Percentiles rank a stretch among this genome's conserved stretches.
Conservation (phyloP, 2,797 vertebrate species). For the Sebastes matsubarae region DNA sequence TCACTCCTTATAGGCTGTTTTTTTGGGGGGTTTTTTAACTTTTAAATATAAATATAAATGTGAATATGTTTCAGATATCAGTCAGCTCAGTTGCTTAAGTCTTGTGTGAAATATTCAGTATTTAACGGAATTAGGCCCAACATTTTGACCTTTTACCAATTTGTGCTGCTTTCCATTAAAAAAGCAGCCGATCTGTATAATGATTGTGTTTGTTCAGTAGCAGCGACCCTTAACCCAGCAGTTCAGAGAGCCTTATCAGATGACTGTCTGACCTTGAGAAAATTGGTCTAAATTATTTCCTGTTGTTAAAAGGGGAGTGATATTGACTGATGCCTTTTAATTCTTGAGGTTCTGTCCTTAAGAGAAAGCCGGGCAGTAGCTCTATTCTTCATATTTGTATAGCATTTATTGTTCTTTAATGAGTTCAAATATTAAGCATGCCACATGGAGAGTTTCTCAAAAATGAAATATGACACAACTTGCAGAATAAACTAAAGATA, state of each 20-base stretch:
- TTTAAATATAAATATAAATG: not conserved
- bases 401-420: conserved; percentile 18
- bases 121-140: conserved; percentile 28
- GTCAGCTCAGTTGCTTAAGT: not conserved
- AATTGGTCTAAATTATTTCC: conserved; percentile 91
- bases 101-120: conserved; percentile 3
- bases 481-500: not conserved
- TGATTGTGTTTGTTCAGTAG: conserved; percentile 83
- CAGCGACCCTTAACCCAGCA: conserved; percentile 81
- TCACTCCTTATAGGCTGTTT: not conserved
- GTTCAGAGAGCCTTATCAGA: conserved; percentile 85
- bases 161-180: conserved; percentile 60
- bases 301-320: conserved; percentile 83
- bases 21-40: too few relatives aligned
- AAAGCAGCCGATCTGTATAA: conserved; percentile 82
- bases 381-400: not conserved
- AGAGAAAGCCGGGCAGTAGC: conserved; percentile 3
- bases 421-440: not conserved
- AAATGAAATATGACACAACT: not conserved
- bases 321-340: conserved; percentile 71
- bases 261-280: conserved; percentile 89
- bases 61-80: not conserved
- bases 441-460: not conserved
- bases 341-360: conserved; percentile 22
- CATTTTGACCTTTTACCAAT: conserved; percentile 38